Base-by-base conservation (phyloP, 1,140 invertebrate species). In the Eumaeus atala region DNA sequence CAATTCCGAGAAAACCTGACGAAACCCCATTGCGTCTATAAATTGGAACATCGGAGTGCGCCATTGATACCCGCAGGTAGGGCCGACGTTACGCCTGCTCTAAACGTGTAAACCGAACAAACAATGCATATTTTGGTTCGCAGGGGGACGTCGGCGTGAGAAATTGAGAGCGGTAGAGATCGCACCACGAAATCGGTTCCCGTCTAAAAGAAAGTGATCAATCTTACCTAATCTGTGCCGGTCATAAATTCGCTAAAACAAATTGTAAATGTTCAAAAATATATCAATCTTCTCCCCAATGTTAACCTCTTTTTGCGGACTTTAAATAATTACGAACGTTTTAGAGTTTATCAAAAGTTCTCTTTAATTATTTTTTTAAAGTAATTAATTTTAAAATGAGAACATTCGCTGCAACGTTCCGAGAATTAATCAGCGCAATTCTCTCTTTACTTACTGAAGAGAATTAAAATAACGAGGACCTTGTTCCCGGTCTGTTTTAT, bases 181-280 rank as follows among this genome's bases (percentile, higher is more conserved):
- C 66, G 63, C 60, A 58, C 60, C 60, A 35, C 58, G 54, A 61
- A 67, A 52, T 66, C 60, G 57, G 56, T 59, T 50, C 50, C 51
- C 62, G 62, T 51, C 59, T 62, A 75, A 78, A 81, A 77, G 76
- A 79, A 79, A 79, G 71, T 70, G 73, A 82, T 77, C 56, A 62
- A 68, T 77, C 68, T 79, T 70, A 72, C 69, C 72, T 82, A 74
- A 77, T 74, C 73, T 66, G 59, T 67, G 57, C 49, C 54, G 54
- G 64, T 63, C 64, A 57, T 42, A 38, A 52, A 52, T 52, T 16
- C 38, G 36, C 50, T 44, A 44, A 44, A 52, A 21, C 37, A 52
- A 52, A 42, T 52, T 40, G 51, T 52, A 36, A 52, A 16, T 52
- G 40, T 16, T 28, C 37, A 40, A 40, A 40, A 33, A 21, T 52